Base-by-base conservation (phyloP, 1,140 invertebrate species). In the Zaprionus vittiger region DNA sequence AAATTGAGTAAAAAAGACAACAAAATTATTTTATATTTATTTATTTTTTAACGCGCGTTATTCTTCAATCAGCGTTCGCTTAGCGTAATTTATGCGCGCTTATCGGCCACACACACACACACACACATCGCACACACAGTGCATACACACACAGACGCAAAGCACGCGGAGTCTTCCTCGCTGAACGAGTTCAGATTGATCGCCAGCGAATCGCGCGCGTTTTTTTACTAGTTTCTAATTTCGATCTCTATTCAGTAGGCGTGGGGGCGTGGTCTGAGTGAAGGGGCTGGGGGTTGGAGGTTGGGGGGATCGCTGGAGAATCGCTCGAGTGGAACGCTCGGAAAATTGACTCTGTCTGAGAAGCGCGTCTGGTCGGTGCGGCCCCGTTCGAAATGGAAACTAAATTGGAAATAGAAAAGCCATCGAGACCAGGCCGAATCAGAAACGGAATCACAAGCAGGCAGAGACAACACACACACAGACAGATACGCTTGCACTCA, bases 331-430 rank as follows among this genome's bases (percentile, higher is more conserved):
- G 55, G 28, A 66, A 73, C 74, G 74, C 70, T 34, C 31, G 69
- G 17, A 44, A 62, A 77, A 73, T 67, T 44, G 31, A 66, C 68
- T 64, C 37, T 74, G 72, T 41, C 22, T n/a, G 49, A 65, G 31
- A 54, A 31, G 49, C 44, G 34, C 37, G 28, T 14, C 57, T 60
- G 22, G 31, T 64, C 28, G 26, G 22, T 74, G 31, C 59, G 73
- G 66, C 4, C n/a, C 34, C 75, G 71, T 34, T 75, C 76, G 60
- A 70, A 61, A 60, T 79, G 76, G 76, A 78, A 78, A 78, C 66
- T 69, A 47, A 78, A 78, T 84, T 84, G 79, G 71, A 84, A 84
- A 84, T 85, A 85, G 82, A 84, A 84, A 84, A 85, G 64, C 77
- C 79, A 81, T 77, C 55, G 60, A 63, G 61, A 66, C 72, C 31